A percentile compares a stretch with the other conserved stretches of the same genome.
phyloP scores from a whole-genome alignment of 2,888 invertebrate species.

The Calameuta idolon region DNA sequence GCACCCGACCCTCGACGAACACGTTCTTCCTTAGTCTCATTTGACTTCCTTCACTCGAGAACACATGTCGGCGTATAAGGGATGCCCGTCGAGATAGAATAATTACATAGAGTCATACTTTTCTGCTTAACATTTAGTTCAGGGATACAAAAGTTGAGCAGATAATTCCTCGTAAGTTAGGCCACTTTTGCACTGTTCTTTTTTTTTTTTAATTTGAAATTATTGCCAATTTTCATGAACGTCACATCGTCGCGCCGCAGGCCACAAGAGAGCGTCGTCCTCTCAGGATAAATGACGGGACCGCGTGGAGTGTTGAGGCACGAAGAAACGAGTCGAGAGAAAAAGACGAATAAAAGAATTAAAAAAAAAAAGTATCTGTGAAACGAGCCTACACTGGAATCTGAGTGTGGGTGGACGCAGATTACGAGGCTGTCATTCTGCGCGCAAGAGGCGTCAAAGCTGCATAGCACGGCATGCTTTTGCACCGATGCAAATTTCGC shows the following conservation, averaged over 20 bases:
- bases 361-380: conserved; percentile 9
- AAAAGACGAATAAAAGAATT: conserved; percentile 20
- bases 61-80: background rate
- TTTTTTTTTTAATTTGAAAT: background rate
- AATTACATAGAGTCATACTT: background rate
- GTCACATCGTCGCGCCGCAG: background rate
- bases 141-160: background rate
- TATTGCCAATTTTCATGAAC: conserved; percentile 8
- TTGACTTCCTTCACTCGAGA: background rate
- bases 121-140: background rate
- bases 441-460: conserved; percentile 25
- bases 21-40: background rate
- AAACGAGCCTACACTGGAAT: background rate
- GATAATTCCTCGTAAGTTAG: background rate
- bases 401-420: conserved; percentile 6
- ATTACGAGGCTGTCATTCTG: conserved; percentile 29
- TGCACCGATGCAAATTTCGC: conserved; percentile 43
- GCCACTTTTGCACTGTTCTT: background rate
- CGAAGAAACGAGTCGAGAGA: conserved; percentile 12
- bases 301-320: conserved; percentile 18
- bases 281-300: conserved; percentile 46
- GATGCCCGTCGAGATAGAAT: background rate
- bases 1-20: background rate
- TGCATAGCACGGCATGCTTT: conserved; percentile 21
- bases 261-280: conserved; percentile 9